Percentiles rank a stretch among this genome's conserved stretches.
Evolutionary conservation across 2,888 invertebrate species (phyloP).

Genomic region (Nasonovia ribisnigri): DNA sequence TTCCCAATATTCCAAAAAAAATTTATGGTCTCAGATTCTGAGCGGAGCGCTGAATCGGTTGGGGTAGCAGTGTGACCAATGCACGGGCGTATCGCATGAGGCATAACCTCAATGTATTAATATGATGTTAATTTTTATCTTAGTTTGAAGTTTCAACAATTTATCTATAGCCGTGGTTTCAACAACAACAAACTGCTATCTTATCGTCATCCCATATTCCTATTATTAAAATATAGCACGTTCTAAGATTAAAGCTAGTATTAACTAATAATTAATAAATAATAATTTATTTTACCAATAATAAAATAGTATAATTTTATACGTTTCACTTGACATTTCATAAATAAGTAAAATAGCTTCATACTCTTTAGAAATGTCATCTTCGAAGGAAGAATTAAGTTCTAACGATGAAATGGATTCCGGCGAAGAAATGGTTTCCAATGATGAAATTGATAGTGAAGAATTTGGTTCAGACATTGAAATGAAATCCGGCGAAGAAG

Average conservation of each 20-base stretch:
- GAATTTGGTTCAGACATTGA: background rate
- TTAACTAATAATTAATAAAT: no score
- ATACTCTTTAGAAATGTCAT: background rate
- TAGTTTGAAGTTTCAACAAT: no score
- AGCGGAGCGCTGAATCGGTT: no score
- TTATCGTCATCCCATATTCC: background rate
- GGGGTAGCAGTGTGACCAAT: conserved; percentile 17
- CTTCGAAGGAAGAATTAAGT: conserved; percentile 3
- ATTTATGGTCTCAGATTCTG: no score
- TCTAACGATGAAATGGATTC: conserved; percentile 11
- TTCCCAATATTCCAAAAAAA: no score
- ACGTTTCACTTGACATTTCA: background rate
- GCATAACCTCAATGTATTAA: background rate
- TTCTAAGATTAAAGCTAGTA: no score
- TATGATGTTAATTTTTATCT: background rate
- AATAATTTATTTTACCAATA: background rate
- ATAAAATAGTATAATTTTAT: background rate
- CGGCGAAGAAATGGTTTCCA: conserved; percentile 19
- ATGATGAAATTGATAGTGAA: background rate
- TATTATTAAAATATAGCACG: background rate
- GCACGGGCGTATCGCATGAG: background rate
- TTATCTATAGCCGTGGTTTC: no score
- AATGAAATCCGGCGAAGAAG: background rate
- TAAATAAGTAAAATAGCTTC: no score
- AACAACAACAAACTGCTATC: background rate